Percentiles rank a stretch among this genome's conserved stretches.
These are phyloP conservation scores for Sylvia atricapilla DNA, from an alignment of 2,113 vertebrate genomes.

Conservation along the genomic window DNA sequence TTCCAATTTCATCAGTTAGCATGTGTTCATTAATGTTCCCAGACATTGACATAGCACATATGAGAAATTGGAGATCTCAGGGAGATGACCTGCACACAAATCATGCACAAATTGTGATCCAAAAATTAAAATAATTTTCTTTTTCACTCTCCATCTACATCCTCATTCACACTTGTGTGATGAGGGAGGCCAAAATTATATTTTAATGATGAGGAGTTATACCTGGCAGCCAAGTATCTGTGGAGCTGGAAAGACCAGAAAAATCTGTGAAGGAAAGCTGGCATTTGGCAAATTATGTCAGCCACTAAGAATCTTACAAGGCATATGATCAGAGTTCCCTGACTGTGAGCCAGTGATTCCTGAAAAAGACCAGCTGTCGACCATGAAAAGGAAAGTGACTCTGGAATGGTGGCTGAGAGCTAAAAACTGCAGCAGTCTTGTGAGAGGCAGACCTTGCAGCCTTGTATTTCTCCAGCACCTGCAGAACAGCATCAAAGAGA, in stretches of 20 bases:
- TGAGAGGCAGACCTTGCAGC: background rate
- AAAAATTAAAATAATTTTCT: background rate
- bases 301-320: constrained; percentile 27
- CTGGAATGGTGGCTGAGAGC: constrained; percentile 32
- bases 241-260: background rate
- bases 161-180: background rate
- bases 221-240: background rate
- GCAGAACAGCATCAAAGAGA: constrained; percentile 51
- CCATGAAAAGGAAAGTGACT: constrained; percentile 50
- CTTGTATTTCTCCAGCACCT: constrained; percentile 44
- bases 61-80: background rate
- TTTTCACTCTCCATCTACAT: background rate
- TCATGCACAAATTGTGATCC: background rate
- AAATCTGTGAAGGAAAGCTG: constrained; percentile 31
- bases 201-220: background rate
- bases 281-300: constrained; percentile 54
- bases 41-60: background rate
- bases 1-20: background rate
- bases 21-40: background rate
- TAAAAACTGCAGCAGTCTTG: constrained; percentile 22
- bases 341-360: constrained; percentile 17
- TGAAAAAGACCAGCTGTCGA: constrained; percentile 57
- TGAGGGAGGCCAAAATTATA: background rate
- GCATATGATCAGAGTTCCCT: constrained; percentile 52
- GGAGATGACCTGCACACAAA: background rate